Base-by-base conservation (phyloP, 2,888 invertebrate genomes). In the Pristionchus mayeri region DNA sequence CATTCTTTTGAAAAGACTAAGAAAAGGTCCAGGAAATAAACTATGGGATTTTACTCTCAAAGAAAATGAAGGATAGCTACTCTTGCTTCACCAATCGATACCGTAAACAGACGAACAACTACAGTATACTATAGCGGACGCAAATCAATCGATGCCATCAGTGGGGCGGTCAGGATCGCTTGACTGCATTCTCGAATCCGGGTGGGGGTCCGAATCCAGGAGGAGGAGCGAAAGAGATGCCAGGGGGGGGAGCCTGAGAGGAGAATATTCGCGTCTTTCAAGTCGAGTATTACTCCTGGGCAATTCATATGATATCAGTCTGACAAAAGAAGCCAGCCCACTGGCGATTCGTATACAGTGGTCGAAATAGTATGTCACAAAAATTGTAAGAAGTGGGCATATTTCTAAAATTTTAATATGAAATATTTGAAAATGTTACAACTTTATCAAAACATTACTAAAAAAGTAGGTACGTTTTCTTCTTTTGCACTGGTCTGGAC, bases 171-270 rank as follows among this genome's bases (percentile, higher is more conserved):
- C 63, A 63, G 30, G 63, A 63, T 63, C 63, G 63, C 63, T 63
- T 63, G 63, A 63, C 63, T 27, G 30, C 63, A 34, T 63, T 30
- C 37, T 78, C 78, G 34, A 78, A 78, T 48, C 78, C 78, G 30
- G 78, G 78, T 27, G 78, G 78, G 24, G 78, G 78, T 21, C 78
- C 78, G 52, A 78, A 78, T 1, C 78, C 78, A 18, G 78, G 78
- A 6, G 78, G 78, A 30, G 78, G 78, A 27, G 48, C 78, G 78
- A 27, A 78, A 27, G 78, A 78, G 34, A 78, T 13, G 27, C 78
- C 78, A 6, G 78, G 78, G 3, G 78, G 78, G 7, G 78, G 52
- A 52, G 40, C 78, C 78, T 78, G 48, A 1, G 52, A n/a, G n/a
- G n/a, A n/a, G n/a, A n/a, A n/a, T n/a, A n/a, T n/a, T n/a, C n/a